Evolutionary conservation across 1,140 invertebrate genomes (phyloP).

Genomic region (Drosophila parabipectinata): DNA sequence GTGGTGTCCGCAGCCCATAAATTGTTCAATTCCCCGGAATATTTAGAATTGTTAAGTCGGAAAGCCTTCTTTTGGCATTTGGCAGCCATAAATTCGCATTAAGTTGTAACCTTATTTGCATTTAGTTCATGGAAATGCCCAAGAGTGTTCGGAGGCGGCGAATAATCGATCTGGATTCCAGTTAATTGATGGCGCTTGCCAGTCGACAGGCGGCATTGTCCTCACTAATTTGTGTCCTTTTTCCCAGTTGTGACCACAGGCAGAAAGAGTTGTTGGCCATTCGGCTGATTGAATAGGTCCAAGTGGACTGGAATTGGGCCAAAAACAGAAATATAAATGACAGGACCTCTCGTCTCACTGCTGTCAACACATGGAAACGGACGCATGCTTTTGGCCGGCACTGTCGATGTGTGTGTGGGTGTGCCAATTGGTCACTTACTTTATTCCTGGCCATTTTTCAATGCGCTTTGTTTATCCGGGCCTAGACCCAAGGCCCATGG

Average conservation of each 20-base stretch:
- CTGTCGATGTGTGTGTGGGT: conserved; percentile 12
- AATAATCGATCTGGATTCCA: conserved; percentile 43
- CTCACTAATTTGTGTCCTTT: conserved; percentile 56
- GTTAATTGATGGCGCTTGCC: conserved; percentile 46
- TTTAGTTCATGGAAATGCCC: conserved; percentile 13
- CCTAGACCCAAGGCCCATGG: conserved; percentile 17
- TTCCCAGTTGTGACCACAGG: conserved; percentile 44
- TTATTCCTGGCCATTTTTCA: conserved; percentile 77
- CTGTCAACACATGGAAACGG: conserved; percentile 57
- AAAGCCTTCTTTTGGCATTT: conserved; percentile 31
- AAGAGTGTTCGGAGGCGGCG: conserved; percentile 12
- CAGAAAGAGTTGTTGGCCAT: conserved; percentile 47
- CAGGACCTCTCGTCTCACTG: conserved; percentile 26
- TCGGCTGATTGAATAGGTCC: conserved; percentile 71
- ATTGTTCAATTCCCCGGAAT: conserved; percentile 2
- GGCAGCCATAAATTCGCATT: conserved; percentile 71
- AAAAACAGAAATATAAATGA: conserved; percentile 68
- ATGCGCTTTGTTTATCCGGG: conserved; percentile 69
- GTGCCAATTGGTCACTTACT: conserved; percentile 50
- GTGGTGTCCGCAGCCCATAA: neutral
- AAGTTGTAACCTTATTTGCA: conserved; percentile 59
- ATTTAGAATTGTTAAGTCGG: conserved; percentile 51
- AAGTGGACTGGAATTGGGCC: conserved; percentile 16
- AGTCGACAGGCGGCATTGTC: conserved; percentile 22
- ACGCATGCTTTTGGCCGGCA: conserved; percentile 39